Conservation (phyloP, 2,888 invertebrate species). For the Abrostola tripartita region DNA sequence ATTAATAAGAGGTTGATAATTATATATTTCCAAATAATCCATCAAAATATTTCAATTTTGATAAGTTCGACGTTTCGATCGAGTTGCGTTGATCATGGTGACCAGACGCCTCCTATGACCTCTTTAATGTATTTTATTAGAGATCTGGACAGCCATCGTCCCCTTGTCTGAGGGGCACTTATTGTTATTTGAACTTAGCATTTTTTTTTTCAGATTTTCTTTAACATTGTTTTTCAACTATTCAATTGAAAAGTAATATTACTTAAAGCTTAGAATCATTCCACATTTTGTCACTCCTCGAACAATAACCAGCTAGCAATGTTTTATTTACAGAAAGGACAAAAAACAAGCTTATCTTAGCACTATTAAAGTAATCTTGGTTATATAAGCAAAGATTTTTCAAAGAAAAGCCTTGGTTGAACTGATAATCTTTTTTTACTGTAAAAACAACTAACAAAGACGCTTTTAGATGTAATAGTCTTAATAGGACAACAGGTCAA, state of each 20-base stretch:
- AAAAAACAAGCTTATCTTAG: slow-evolving; percentile 4
- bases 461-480: slow-evolving; percentile 16
- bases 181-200: too few relatives aligned
- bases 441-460: slow-evolving; percentile 21
- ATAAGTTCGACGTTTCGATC: too few relatives aligned
- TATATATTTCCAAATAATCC: too few relatives aligned
- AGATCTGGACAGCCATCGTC: too few relatives aligned
- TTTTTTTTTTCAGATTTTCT: too few relatives aligned
- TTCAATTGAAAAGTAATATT: neutral
- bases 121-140: too few relatives aligned
- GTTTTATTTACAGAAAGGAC: slow-evolving; percentile 1
- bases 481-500: slow-evolving; percentile 36
- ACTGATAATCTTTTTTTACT: slow-evolving; percentile 13
- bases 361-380: slow-evolving; percentile 6
- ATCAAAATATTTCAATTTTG: too few relatives aligned
- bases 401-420: slow-evolving; percentile 15
- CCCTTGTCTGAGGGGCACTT: too few relatives aligned
- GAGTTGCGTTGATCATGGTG: too few relatives aligned
- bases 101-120: too few relatives aligned
- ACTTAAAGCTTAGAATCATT: neutral
- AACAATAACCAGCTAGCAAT: slow-evolving; percentile 1
- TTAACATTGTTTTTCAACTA: too few relatives aligned
- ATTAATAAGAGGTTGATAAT: too few relatives aligned
- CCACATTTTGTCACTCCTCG: neutral
- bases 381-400: slow-evolving; percentile 8